Conservation (phyloP, 2,797 vertebrate species). For the Gouania willdenowi region DNA sequence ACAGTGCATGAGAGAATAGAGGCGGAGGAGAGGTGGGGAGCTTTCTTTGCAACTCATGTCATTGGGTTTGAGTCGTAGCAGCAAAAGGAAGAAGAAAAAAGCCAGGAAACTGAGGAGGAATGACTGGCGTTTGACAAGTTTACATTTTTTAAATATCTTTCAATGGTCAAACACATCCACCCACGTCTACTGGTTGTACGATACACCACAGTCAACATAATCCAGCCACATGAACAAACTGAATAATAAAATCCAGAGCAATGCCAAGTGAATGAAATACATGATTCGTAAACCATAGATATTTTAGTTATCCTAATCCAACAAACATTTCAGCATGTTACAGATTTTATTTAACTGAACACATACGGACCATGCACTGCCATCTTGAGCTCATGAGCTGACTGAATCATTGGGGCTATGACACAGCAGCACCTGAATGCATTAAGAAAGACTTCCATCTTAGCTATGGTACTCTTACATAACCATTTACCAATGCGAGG, state of each 20-base stretch:
- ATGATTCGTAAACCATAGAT: slow-evolving; percentile 50
- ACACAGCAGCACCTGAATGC: slow-evolving; percentile 46
- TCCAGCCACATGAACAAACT: too few relatives aligned
- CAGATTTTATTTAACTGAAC: slow-evolving; percentile 22
- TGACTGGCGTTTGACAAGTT: slow-evolving; percentile 58
- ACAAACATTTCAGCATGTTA: slow-evolving; percentile 32
- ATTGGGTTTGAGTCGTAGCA: slow-evolving; percentile 26
- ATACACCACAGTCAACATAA: slow-evolving; percentile 7
- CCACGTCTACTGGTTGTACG: not conserved
- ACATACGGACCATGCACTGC: slow-evolving; percentile 44
- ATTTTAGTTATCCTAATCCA: slow-evolving; percentile 33
- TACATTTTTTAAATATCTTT: slow-evolving; percentile 13
- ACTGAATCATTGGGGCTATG: slow-evolving; percentile 51
- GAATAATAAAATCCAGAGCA: slow-evolving; percentile 29
- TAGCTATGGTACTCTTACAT: slow-evolving; percentile 47
- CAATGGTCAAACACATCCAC: slow-evolving; percentile 16
- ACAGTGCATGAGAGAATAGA: slow-evolving; percentile 40
- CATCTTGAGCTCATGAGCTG: slow-evolving; percentile 58
- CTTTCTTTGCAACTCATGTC: slow-evolving; percentile 46
- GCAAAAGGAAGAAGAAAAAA: slow-evolving; percentile 12
- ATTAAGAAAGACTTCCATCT: slow-evolving; percentile 46
- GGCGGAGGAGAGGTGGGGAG: slow-evolving; percentile 46
- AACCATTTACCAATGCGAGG: slow-evolving; percentile 43
- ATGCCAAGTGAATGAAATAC: slow-evolving; percentile 55
- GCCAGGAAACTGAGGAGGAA: slow-evolving; percentile 42